phyloP scores from a whole-genome alignment of 2,888 invertebrate species.

The Macaria notata region DNA sequence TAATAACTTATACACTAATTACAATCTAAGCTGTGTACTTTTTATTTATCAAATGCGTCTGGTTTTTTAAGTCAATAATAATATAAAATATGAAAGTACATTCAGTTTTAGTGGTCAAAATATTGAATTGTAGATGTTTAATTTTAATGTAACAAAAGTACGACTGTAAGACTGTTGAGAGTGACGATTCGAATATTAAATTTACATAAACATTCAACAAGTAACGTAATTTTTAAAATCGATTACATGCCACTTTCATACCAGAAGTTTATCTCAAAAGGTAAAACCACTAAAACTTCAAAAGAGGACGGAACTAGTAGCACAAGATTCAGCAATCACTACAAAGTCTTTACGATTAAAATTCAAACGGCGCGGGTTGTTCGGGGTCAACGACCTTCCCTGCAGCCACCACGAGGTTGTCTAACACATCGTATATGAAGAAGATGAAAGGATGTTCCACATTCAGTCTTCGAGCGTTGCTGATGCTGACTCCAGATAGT shows the following conservation, averaged over 20 bases:
- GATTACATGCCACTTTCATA: too few relatives aligned
- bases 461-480: conserved; percentile 61
- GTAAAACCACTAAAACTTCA: too few relatives aligned
- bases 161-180: too few relatives aligned
- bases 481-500: conserved; percentile 35
- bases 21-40: conserved; percentile 78
- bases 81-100: too few relatives aligned
- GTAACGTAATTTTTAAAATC: too few relatives aligned
- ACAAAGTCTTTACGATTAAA: conserved; percentile 8
- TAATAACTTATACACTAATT: conserved; percentile 56
- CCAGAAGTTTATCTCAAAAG: too few relatives aligned
- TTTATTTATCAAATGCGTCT: conserved; percentile 81
- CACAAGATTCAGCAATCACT: not conserved
- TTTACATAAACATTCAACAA: too few relatives aligned
- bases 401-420: conserved; percentile 82
- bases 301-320: too few relatives aligned
- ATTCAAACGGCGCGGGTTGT: conserved; percentile 52
- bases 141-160: too few relatives aligned
- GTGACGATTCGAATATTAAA: too few relatives aligned
- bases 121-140: too few relatives aligned
- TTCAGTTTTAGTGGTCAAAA: too few relatives aligned
- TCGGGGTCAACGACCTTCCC: conserved; percentile 82
- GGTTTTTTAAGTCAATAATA: conserved; percentile 40
- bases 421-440: conserved; percentile 82
- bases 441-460: conserved; percentile 85